These are phyloP conservation scores for Sinohyriopsis cumingii DNA, from an alignment of 2,888 invertebrate genomes.

Conservation along the genomic window DNA sequence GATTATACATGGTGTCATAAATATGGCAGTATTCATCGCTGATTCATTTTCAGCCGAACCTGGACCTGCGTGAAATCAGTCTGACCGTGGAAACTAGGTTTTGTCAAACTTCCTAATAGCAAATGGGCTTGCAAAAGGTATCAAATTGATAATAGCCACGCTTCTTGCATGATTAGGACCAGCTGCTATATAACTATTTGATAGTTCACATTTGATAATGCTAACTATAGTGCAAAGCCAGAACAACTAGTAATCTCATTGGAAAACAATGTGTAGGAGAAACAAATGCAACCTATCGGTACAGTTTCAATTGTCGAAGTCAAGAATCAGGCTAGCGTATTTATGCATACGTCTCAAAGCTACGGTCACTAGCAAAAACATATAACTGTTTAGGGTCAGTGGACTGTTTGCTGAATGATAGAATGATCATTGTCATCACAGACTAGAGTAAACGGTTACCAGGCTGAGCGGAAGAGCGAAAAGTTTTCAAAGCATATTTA, in stretches of 20 bases:
- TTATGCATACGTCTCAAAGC: constrained; percentile 8
- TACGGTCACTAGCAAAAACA: constrained; percentile 12
- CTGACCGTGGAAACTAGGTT: too few relatives aligned
- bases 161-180: neutral
- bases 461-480: neutral
- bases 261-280: constrained; percentile 7
- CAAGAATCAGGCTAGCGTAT: constrained; percentile 13
- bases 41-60: too few relatives aligned
- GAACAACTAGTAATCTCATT: constrained; percentile 7
- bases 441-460: constrained; percentile 10
- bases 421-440: constrained; percentile 6
- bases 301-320: constrained; percentile 11
- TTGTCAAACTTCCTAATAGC: too few relatives aligned
- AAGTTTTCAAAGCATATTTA: neutral
- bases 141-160: neutral
- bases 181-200: too few relatives aligned
- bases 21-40: too few relatives aligned
- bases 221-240: neutral
- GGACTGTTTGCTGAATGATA: constrained; percentile 6
- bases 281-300: constrained; percentile 10
- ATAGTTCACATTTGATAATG: too few relatives aligned
- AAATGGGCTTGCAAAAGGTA: neutral
- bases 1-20: too few relatives aligned
- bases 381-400: constrained; percentile 8
- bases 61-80: too few relatives aligned